phyloP scores from a whole-genome alignment of 2,113 vertebrate genomes.

The Ancistrus triradiatus region DNA sequence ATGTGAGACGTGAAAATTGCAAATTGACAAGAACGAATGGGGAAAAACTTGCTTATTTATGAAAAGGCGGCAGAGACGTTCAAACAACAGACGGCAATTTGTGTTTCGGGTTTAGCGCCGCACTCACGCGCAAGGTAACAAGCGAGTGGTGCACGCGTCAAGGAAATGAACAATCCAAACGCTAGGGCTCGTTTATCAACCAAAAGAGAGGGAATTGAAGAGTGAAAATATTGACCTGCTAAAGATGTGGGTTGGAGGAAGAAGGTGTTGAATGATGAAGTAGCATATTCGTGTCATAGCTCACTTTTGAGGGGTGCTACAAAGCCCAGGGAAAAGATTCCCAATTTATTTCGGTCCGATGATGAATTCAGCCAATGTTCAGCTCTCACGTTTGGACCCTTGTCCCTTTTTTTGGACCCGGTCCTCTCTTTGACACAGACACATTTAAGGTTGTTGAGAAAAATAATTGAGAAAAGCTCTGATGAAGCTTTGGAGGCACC shows the following conservation, averaged over 20 bases:
- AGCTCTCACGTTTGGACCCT: neutral
- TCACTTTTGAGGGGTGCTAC: slow-evolving; percentile 6
- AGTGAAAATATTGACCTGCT: slow-evolving; percentile 5
- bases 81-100: neutral
- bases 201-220: neutral
- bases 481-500: no score
- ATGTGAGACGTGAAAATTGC: neutral
- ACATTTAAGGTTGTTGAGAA: no score
- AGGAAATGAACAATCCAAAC: neutral
- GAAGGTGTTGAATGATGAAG: slow-evolving; percentile 13
- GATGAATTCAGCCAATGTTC: no score
- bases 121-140: no score
- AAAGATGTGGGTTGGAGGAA: no score
- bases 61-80: neutral
- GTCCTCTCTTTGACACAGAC: no score
- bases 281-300: neutral
- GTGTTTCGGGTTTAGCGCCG: no score
- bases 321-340: no score
- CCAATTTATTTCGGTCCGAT: no score
- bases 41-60: slow-evolving; percentile 19
- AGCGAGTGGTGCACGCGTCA: no score
- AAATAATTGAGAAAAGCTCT: no score
- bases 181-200: neutral
- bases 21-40: neutral
- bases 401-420: no score